phyloP scores from a whole-genome alignment of 1,140 invertebrate species.

The Gerris buenoi region DNA sequence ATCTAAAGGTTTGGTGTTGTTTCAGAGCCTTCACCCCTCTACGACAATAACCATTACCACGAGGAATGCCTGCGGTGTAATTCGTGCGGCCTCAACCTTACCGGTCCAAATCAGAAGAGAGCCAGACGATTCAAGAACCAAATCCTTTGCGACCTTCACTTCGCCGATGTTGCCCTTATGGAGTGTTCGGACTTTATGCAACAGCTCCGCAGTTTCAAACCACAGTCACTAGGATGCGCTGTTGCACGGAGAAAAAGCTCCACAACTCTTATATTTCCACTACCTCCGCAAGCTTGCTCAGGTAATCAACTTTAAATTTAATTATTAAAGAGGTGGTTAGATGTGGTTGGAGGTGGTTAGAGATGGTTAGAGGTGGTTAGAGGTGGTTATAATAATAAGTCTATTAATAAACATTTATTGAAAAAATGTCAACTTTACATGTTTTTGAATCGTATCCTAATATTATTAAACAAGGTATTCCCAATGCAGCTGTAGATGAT shows the following conservation, averaged over 20 bases:
- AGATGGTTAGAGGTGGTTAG: too few relatives aligned
- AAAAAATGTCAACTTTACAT: not conserved
- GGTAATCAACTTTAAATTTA: conserved; percentile 39
- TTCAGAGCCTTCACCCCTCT: conserved; percentile 72
- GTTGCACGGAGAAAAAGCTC: conserved; percentile 81
- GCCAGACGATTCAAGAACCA: conserved; percentile 63
- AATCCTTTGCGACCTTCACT: conserved; percentile 78
- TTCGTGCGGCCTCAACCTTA: conserved; percentile 80
- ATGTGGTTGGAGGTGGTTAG: too few relatives aligned
- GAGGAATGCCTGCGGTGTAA: conserved; percentile 91
- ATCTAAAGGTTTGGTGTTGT: too few relatives aligned
- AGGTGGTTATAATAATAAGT: too few relatives aligned
- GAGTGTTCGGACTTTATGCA: conserved; percentile 93
- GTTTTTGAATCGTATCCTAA: too few relatives aligned
- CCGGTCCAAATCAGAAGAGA: conserved; percentile 73
- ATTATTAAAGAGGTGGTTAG: too few relatives aligned
- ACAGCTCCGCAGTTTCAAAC: conserved; percentile 86
- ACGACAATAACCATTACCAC: conserved; percentile 89
- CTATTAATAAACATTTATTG: not conserved
- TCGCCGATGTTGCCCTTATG: conserved; percentile 86
- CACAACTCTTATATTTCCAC: conserved; percentile 81
- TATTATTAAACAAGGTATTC: too few relatives aligned
- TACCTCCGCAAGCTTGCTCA: conserved; percentile 85
- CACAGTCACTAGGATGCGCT: conserved; percentile 82
- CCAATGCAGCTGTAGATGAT: too few relatives aligned